These are phyloP conservation scores for Bicyclus anynana DNA, from an alignment of 1,140 invertebrate genomes.

Conservation along the genomic window DNA sequence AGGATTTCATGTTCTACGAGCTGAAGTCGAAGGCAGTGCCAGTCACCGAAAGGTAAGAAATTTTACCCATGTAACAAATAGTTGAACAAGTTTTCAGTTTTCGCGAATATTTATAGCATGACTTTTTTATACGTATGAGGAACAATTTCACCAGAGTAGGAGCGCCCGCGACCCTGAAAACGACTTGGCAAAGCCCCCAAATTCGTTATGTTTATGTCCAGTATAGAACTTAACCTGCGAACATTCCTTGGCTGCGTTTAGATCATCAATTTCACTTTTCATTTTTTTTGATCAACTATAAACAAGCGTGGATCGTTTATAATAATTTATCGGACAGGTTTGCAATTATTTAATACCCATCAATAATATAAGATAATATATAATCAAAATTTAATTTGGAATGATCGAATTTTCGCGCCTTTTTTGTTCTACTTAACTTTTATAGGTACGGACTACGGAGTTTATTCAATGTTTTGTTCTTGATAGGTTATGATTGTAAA, in stretches of 20 bases:
- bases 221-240: slow-evolving; percentile 29
- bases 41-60: slow-evolving; percentile 81
- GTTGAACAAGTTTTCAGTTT: slow-evolving; percentile 23
- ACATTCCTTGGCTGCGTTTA: slow-evolving; percentile 31
- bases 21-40: slow-evolving; percentile 82
- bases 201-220: slow-evolving; percentile 50
- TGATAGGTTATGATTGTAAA: background rate
- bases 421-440: too few relatives aligned
- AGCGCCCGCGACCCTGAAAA: slow-evolving; percentile 61
- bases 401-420: slow-evolving; percentile 26
- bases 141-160: slow-evolving; percentile 64
- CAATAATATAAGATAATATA: too few relatives aligned
- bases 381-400: slow-evolving; percentile 9
- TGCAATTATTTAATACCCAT: too few relatives aligned
- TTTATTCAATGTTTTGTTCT: too few relatives aligned
- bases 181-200: slow-evolving; percentile 64
- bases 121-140: slow-evolving; percentile 48
- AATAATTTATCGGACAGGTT: background rate
- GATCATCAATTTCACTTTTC: slow-evolving; percentile 23
- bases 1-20: slow-evolving; percentile 84
- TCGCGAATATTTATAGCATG: slow-evolving; percentile 66
- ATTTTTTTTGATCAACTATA: slow-evolving; percentile 1
- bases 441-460: too few relatives aligned
- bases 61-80: too few relatives aligned
- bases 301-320: background rate